Conservation (phyloP, 2,797 vertebrate genomes). For the Poeciliopsis infans region DNA sequence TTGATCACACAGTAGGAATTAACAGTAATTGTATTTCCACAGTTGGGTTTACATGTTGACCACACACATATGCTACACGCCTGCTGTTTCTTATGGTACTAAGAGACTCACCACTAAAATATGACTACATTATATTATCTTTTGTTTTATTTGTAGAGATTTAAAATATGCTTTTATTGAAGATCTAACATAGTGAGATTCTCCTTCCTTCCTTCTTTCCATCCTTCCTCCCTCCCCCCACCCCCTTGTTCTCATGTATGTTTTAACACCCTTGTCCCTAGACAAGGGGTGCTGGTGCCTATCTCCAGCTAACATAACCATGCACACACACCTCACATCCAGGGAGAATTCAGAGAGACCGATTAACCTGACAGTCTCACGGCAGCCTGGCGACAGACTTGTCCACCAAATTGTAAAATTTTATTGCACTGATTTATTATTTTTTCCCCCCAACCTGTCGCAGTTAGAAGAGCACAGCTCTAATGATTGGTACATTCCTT, state of each 20-base stretch:
- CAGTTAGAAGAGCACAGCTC: background rate
- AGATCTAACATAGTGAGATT: background rate
- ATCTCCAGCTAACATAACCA: no score
- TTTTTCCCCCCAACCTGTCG: background rate
- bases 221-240: no score
- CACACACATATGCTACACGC: background rate
- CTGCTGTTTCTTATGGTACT: background rate
- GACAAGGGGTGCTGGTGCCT: no score
- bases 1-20: background rate
- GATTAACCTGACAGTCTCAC: no score
- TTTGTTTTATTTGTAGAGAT: background rate
- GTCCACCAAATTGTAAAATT: background rate
- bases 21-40: background rate
- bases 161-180: background rate
- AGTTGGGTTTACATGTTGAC: background rate
- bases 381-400: background rate
- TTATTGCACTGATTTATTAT: background rate
- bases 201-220: no score
- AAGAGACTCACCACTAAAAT: no score
- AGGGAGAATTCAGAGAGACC: no score
- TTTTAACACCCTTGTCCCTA: no score
- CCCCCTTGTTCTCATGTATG: no score
- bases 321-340: no score
- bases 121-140: background rate
- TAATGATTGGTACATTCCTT: background rate